Evolutionary conservation across 2,797 vertebrate genomes (phyloP), one percentile per base, ranked within the genome.

Genomic region (Galagoides demidoff): DNA sequence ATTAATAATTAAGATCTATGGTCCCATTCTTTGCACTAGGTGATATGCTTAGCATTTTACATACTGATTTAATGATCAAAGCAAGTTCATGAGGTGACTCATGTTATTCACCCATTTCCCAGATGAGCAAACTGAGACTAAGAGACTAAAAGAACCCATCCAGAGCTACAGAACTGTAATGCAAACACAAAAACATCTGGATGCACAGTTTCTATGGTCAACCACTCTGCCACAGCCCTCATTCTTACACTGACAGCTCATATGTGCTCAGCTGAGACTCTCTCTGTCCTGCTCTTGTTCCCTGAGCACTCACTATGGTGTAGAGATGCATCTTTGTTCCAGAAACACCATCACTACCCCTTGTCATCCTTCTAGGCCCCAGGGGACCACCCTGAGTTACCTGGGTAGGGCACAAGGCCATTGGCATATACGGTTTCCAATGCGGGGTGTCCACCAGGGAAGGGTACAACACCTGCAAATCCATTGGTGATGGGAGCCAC

Each of bases 371-470:
- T 63, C 29, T 52, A 3, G 20, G 31, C 19, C 22, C 45, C 22
- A 0, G 4, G 39, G 55, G 39, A 63, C 57, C 23, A 29, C 52
- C 39, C 9, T 0, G 7, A 91, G 25, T 0, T 98, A 99, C 99
- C 99, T 98, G 99, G 99, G 98, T 99, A 99, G 52, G 99, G 99
- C 73, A 99, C 98, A 94, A 99, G 98, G 97, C 99, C 99, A 0
- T 99, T 99, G 98, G 99, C 99, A 98, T 99, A 99, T 96, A 99
- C 98, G 0, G 99, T 99, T 98, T 99, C 99, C 98, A 99, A 98
- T 27, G 99, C 98, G 0, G 99, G 99, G 98, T 99, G 99, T 93
- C 99, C 99, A 9, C 99, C 99, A 74, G 99, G 99, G 98, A 99
- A 99, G 94, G 99, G 99, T 49, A 99, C 99, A 59, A 99, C 99